Evolutionary conservation across 2,797 vertebrate species (phyloP), one percentile per base, ranked within the genome.

Genomic region (Chaunax sp.): DNA sequence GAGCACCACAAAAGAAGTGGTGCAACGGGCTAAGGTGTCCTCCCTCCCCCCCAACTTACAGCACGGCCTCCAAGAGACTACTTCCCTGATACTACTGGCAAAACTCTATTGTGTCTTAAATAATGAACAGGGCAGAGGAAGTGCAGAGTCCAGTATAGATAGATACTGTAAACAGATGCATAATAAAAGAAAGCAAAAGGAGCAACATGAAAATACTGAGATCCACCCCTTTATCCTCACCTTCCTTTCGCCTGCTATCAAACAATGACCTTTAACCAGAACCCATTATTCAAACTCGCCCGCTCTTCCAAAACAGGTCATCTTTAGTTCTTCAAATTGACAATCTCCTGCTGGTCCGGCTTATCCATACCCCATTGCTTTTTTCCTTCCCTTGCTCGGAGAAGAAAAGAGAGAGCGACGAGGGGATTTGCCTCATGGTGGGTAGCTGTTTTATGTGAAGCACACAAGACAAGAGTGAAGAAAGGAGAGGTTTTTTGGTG

Each of bases 381-480:
- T 87, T n/a, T 90, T 89, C 88, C 80, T 92, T 89, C 77, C 78
- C 81, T 77, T 73, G 77, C 79, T 78, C 79, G 66, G 60, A 75
- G 80, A 90, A 90, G 88, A 91, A 90, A 90, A 87, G 87, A 90
- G 80, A 86, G 79, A 86, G 85, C 83, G 87, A 86, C 69, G 33
- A 82, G 86, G 82, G 92, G 90, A 92, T 93, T 91, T 90, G 84
- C 89, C 89, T 90, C 92, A 87, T 74, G 80, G 83, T 88, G 86
- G 89, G 90, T 84, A 83, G 87, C 85, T 85, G 87, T 90, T 93
- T 92, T 88, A 92, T 92, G 81, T 89, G 89, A 84, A 83, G 80
- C 86, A 82, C 82, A 87, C 85, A 82, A 92, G 87, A 88, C 77
- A 73, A 57, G 65, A 55, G 76, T 85, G 78, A 80, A 86, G 79